A percentile compares a stretch with the other conserved stretches of the same genome.
Evolutionary conservation across 2,888 invertebrate species (phyloP).

Genomic region (Nebria brevicollis): DNA sequence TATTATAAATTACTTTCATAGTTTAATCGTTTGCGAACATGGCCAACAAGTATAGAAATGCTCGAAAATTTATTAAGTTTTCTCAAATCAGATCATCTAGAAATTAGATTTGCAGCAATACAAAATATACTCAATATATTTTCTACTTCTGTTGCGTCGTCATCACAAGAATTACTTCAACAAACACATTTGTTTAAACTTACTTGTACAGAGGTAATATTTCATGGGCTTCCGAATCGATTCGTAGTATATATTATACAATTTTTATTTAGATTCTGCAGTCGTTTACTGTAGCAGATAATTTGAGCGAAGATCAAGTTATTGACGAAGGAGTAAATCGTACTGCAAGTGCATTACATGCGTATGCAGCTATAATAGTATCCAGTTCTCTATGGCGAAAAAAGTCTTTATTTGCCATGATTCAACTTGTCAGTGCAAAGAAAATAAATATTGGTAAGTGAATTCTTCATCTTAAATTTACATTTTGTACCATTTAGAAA

Average conservation of each 20-base stretch:
- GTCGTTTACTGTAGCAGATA: constrained; percentile 32
- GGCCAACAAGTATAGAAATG: constrained; percentile 49
- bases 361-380: constrained; percentile 66
- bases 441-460: constrained; percentile 60
- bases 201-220: constrained; percentile 28
- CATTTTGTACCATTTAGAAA: background rate
- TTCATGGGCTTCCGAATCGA: background rate
- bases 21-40: background rate
- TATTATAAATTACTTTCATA: background rate
- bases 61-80: constrained; percentile 55
- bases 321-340: constrained; percentile 70
- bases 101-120: constrained; percentile 61
- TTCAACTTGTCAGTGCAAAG: constrained; percentile 67
- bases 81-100: constrained; percentile 59
- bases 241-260: background rate
- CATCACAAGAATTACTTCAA: constrained; percentile 27
- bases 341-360: constrained; percentile 69
- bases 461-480: constrained; percentile 10
- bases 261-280: constrained; percentile 52
- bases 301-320: constrained; percentile 59
- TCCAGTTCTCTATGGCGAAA: constrained; percentile 66
- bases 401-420: constrained; percentile 66
- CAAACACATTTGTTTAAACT: constrained; percentile 20
- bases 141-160: constrained; percentile 50
- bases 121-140: constrained; percentile 59